A percentile compares a stretch with the other conserved stretches of the same genome.
These are phyloP conservation scores for Rhopilema esculentum DNA, from an alignment of 30 jellyfish, hydroid and myxozoan species.

Conservation along the genomic window DNA sequence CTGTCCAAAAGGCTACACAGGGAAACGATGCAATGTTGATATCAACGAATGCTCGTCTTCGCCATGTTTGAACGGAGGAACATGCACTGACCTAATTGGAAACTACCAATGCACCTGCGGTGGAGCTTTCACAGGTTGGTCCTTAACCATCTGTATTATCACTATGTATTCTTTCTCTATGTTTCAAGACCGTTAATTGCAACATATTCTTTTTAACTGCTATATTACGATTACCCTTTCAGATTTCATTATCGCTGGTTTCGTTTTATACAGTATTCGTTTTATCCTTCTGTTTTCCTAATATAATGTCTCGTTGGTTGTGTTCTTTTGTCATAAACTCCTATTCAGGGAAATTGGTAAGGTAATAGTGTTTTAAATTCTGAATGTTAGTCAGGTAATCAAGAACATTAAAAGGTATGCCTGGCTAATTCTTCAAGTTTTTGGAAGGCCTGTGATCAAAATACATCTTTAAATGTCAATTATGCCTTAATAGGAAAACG, in stretches of 20 bases:
- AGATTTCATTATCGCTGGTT: too few relatives aligned
- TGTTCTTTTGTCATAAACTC: too few relatives aligned
- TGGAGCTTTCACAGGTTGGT: constrained; percentile 57
- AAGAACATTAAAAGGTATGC: too few relatives aligned
- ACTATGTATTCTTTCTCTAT: not conserved
- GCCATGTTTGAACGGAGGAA: constrained; percentile 82
- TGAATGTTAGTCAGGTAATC: too few relatives aligned
- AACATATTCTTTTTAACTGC: not conserved
- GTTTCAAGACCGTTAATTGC: not conserved
- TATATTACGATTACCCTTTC: not conserved
- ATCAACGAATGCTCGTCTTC: constrained; percentile 72
- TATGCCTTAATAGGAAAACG: constrained; percentile 37
- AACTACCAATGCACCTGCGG: constrained; percentile 65
- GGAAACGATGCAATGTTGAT: constrained; percentile 57
- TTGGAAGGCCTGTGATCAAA: not conserved
- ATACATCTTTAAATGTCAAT: not conserved
- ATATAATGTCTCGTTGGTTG: too few relatives aligned
- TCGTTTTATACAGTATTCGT: too few relatives aligned
- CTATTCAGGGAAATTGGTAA: too few relatives aligned
- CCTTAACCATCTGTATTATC: too few relatives aligned
- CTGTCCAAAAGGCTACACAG: constrained; percentile 74
- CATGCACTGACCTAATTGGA: constrained; percentile 66
- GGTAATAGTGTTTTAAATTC: too few relatives aligned
- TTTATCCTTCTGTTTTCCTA: too few relatives aligned
- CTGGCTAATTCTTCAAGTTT: not conserved